Base-by-base conservation (phyloP, 1,140 invertebrate species). In the Leptinotarsa undecemlineata region DNA sequence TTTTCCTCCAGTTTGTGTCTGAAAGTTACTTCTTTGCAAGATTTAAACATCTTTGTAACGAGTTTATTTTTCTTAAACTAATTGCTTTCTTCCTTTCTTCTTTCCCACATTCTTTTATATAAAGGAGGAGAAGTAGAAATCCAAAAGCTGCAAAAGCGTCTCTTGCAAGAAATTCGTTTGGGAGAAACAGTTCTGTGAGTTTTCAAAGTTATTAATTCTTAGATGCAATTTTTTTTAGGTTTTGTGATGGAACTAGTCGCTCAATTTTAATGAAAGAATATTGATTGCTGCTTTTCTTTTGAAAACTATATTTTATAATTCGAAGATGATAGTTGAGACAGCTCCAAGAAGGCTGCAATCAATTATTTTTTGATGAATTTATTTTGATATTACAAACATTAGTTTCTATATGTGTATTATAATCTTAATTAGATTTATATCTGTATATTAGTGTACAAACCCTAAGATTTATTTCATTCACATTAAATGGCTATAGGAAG, bases 221-320 rank as follows among this genome's bases (percentile, higher is more conserved):
- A 75, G 74, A 77, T 80, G 81, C 81, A 82, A 81, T 81, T 74
- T 79, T 74, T 73, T 74, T 77, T 82, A 81, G 78, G 77, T 79
- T 81, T 79, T 81, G 81, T 82, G 81, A 82, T 82, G 75, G 66
- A 81, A 82, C 81, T 82, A 82, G 81, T 82, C 81, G 78, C 73
- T 75, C 77, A 80, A 76, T 76, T 78, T 81, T 74, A 75, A n/a
- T 57, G 51, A 19, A 77, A 74, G 66, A 74, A 67, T 61, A 74
- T 74, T 57, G 69, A 74, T 66, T 66, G 61, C 62, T 19, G 23
- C 20, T 26, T 76, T 42, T 26, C 42, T 21, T 64, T 23, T 64
- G 63, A 15, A 20, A 15, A 64, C 20, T 64, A 64, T 64, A 23
- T 64, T 64, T 64, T 23, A 64, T 64, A 64, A 64, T 21, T n/a